These are phyloP conservation scores for Orthosia incerta DNA, from an alignment of 2,888 invertebrate genomes.

Conservation along the genomic window DNA sequence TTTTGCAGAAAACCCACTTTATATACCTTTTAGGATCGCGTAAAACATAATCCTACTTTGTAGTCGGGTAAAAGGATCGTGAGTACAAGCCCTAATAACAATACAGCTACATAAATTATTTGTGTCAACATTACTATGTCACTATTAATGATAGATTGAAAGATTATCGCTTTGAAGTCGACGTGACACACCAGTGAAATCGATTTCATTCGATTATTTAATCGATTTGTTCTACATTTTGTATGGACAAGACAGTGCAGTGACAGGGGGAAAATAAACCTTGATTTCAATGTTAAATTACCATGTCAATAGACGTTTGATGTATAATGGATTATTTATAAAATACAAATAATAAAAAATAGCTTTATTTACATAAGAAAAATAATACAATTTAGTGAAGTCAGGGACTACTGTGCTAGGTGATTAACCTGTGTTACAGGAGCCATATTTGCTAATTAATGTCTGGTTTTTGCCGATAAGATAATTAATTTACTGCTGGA, in stretches of 20 bases:
- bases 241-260: constrained; percentile 13
- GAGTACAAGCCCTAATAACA: constrained; percentile 34
- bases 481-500: no score
- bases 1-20: no score
- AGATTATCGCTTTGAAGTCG: constrained; percentile 46
- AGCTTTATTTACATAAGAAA: no score
- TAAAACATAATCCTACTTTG: no score
- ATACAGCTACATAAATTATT: constrained; percentile 31
- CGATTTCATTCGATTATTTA: constrained; percentile 43
- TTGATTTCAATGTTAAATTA: constrained; percentile 8
- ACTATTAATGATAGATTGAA: constrained; percentile 53
- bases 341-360: no score
- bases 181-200: constrained; percentile 36
- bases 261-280: constrained; percentile 23
- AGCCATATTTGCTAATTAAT: no score
- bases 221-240: constrained; percentile 49
- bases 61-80: no score
- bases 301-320: neutral
- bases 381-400: no score
- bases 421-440: no score
- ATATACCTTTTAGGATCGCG: no score
- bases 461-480: no score
- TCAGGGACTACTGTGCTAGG: no score
- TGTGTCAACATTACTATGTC: constrained; percentile 50
- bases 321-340: neutral